Evolutionary conservation across 1,140 invertebrate species (phyloP).

Genomic region (Drosophila teissieri): DNA sequence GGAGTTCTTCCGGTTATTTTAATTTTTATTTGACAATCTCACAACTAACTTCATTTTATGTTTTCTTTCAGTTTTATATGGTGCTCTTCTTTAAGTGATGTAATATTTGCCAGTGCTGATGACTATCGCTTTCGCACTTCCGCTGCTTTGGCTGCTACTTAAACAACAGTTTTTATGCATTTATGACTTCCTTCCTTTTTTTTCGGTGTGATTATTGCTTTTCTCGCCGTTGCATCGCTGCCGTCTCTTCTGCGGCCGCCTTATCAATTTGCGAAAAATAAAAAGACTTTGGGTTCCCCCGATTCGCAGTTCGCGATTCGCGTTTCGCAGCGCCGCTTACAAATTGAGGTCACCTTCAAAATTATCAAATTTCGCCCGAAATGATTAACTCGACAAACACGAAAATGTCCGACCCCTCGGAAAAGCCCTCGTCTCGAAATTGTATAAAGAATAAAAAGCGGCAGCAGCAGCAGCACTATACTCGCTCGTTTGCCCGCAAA

Average conservation of each 20-base stretch:
- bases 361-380: slow-evolving; percentile 82
- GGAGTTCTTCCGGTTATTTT: not conserved
- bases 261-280: slow-evolving; percentile 53
- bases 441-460: slow-evolving; percentile 72
- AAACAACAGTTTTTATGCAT: slow-evolving; percentile 1
- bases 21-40: not conserved
- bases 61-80: not conserved
- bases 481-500: slow-evolving; percentile 59
- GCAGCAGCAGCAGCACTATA: slow-evolving; percentile 39
- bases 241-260: slow-evolving; percentile 10
- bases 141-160: not conserved
- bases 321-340: slow-evolving; percentile 47
- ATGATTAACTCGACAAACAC: slow-evolving; percentile 80
- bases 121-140: not conserved
- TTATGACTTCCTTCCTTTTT: slow-evolving; percentile 18
- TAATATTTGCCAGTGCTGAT: not conserved
- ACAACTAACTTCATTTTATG: not conserved
- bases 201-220: slow-evolving; percentile 16
- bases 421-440: slow-evolving; percentile 48
- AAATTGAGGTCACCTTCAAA: slow-evolving; percentile 78
- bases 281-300: slow-evolving; percentile 48
- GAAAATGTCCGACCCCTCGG: slow-evolving; percentile 41
- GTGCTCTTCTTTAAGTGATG: not conserved
- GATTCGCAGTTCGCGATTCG: slow-evolving; percentile 52
- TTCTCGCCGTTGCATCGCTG: slow-evolving; percentile 20